Base-by-base conservation (phyloP, 1,140 invertebrate genomes). In the Maconellicoccus hirsutus region DNA sequence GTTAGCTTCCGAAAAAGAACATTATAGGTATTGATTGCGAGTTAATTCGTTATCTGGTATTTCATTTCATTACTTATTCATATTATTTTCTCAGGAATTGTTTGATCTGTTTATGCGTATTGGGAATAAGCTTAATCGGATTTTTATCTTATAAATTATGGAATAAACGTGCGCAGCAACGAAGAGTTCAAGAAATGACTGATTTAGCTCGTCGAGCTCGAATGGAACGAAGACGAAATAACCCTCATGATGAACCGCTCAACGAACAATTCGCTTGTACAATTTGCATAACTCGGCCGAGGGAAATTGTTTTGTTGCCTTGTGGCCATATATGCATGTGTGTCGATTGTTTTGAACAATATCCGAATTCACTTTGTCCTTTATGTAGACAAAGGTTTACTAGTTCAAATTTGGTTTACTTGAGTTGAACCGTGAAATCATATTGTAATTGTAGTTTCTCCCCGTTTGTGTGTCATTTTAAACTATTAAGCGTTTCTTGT, bases 251-350 rank as follows among this genome's bases (percentile, higher is more conserved):
- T 22, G 81, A 80, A 6, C 83, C 87, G 74, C 77, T 89, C 6
- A 78, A 82, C 3, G 85, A 89, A 1, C 83, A 85, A 76, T 86
- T 89, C 75, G 77, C 87, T 1, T 92, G 89, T 76, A 86, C 90
- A 14, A 86, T 91, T n/a, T 91, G 89, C 78, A 82, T 72, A 27
- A 70, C 66, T 10, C 75, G 75, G 39, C 75, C 75, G 1, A 74
- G 73, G 72, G 78, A 89, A 86, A 86, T 92, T 21, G 90, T 93
- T 75, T 76, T 92, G 39, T 77, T 92, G 71, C 88, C 89, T 0
- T 93, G 91, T 78, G 91, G 91, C 0, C 91, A 93, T 78, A 89
- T 92, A 0, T 91, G 88, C 73, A 78, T 92, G 38, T 93, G 90
- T 76, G 89, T 91, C 80, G 89, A 92, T 78, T 93, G 91, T 77